Evolutionary conservation across 2,888 invertebrate species (phyloP), one percentile per base, ranked within the genome.

Genomic region (Agriotes lineatus): DNA sequence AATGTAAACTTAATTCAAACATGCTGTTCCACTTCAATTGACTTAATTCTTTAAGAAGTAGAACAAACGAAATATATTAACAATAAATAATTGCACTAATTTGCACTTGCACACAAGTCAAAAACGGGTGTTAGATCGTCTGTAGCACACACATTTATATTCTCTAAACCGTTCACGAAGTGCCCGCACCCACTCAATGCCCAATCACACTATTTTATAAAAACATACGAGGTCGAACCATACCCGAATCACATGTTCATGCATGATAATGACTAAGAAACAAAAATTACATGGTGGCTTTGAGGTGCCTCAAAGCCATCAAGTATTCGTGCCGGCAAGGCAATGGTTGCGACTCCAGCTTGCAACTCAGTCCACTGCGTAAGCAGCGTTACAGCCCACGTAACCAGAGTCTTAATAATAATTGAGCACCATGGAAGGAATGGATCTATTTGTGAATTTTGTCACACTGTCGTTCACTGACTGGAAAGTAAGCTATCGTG

Each of bases 391-490:
- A 77, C 75, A 75, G 75, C 74, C 77, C 73, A 75, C 70, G 62
- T 75, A 74, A 77, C 75, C 74, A 74, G 68, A 65, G 68, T 50
- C 68, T 68, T 71, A 56, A 66, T 65, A 71, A 67, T 84, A 84
- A 85, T 88, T 88, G 89, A 90, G 89, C 89, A 89, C 89, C 88
- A 87, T 88, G 89, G 89, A 89, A 89, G 89, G 89, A 90, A 89
- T 89, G 83, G 85, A 88, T 87, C 87, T 87, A 73, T 72, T 65
- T 68, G 86, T 85, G 83, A 70, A 74, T 67, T 68, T 70, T 56
- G 7, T 60, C 69, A 73, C 74, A 72, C 72, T 72, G 71, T 74
- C 60, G 66, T 70, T 73, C 72, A 74, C 71, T 54, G 16, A 52
- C 84, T 82, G 83, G 81, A 84, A 82, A 83, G 77, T 30, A 45